Percentiles rank a stretch among this genome's conserved stretches.
Conservation (phyloP, 1,140 invertebrate genomes). For the Laupala kohalensis region DNA sequence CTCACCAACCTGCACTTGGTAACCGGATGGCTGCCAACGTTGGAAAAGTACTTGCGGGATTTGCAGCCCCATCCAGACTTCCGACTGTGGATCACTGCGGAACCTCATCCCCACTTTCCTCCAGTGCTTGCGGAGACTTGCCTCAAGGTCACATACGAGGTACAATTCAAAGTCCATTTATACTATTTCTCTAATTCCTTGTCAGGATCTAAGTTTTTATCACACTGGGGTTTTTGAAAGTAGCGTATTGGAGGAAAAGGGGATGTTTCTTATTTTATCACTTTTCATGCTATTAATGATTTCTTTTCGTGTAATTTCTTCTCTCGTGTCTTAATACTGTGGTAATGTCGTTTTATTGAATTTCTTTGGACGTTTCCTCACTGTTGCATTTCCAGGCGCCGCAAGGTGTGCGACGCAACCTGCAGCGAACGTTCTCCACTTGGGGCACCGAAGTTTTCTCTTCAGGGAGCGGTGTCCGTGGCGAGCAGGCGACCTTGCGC, state of each 20-base stretch:
- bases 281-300: too few relatives aligned
- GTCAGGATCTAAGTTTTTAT: not conserved
- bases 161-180: too few relatives aligned
- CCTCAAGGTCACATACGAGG: slow-evolving; percentile 78
- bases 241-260: too few relatives aligned
- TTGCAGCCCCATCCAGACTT: slow-evolving; percentile 45
- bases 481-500: slow-evolving; percentile 28
- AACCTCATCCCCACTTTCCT: slow-evolving; percentile 52
- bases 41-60: slow-evolving; percentile 56
- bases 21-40: slow-evolving; percentile 54
- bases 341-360: not conserved
- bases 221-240: too few relatives aligned
- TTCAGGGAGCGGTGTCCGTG: slow-evolving; percentile 20
- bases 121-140: slow-evolving; percentile 47
- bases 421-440: slow-evolving; percentile 40
- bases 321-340: too few relatives aligned
- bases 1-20: slow-evolving; percentile 84
- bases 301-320: too few relatives aligned
- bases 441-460: slow-evolving; percentile 36
- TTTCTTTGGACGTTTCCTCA: not conserved
- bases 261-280: too few relatives aligned
- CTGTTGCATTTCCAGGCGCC: too few relatives aligned
- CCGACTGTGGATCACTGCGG: slow-evolving; percentile 65
- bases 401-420: slow-evolving; percentile 50
- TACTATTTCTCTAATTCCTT: too few relatives aligned